Conservation (phyloP, 2,113 vertebrate genomes). For the Callorhinus ursinus region DNA sequence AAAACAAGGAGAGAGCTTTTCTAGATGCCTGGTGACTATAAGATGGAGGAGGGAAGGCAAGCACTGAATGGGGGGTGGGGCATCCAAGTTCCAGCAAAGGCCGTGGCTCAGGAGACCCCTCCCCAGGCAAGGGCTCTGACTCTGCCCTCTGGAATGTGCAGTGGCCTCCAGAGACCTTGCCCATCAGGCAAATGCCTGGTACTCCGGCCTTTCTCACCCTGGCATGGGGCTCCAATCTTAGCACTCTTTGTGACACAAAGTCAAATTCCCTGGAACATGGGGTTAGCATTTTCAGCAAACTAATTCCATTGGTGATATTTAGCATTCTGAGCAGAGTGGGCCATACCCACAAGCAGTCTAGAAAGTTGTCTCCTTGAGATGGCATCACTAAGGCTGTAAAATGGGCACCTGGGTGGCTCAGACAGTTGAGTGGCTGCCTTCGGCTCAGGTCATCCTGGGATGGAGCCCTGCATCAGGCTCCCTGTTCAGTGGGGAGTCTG, state of each 20-base stretch:
- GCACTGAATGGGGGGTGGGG: background rate
- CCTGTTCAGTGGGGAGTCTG: too few relatives aligned
- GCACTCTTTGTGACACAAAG: background rate
- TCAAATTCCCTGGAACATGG: background rate
- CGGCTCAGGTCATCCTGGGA: too few relatives aligned
- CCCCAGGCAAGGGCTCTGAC: background rate
- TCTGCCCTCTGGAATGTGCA: background rate
- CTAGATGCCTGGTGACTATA: slow-evolving; percentile 61
- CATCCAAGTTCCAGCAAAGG: background rate
- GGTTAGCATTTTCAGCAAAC: background rate
- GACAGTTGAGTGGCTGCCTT: too few relatives aligned
- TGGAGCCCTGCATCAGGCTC: too few relatives aligned
- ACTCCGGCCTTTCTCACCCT: background rate
- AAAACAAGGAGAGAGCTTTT: slow-evolving; percentile 70
- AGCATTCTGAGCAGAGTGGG: background rate
- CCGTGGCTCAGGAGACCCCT: background rate
- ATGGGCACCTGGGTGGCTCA: too few relatives aligned
- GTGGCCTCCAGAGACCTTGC: background rate
- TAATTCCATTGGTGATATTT: background rate
- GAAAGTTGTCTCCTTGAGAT: background rate
- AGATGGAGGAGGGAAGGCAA: slow-evolving; percentile 37
- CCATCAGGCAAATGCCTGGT: background rate
- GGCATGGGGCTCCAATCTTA: background rate
- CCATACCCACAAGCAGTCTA: too few relatives aligned
- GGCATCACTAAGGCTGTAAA: background rate